Conservation (phyloP, 1,140 invertebrate genomes). For the Caerostris darwini region DNA sequence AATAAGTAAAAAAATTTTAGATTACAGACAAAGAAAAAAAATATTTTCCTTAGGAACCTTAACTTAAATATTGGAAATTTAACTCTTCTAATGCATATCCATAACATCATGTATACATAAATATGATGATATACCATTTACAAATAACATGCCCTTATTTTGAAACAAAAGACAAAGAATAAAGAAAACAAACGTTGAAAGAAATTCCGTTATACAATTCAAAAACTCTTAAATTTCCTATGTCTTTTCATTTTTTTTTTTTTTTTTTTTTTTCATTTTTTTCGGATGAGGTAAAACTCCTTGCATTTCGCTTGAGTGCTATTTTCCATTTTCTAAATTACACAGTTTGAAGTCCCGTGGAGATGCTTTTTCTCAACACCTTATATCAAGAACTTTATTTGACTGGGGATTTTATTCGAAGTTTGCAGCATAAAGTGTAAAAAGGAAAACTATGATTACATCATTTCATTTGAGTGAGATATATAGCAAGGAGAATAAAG, state of each 20-base stretch:
- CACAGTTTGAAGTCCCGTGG: background rate
- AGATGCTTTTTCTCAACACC: background rate
- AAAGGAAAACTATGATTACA: conserved; percentile 58
- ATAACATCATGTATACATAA: no score
- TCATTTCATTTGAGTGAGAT: conserved; percentile 50
- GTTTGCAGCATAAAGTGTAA: conserved; percentile 2
- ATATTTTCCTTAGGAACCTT: no score
- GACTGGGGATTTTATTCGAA: background rate
- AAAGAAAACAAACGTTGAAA: no score
- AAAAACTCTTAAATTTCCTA: background rate
- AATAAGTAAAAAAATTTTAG: no score
- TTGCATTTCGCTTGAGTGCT: background rate
- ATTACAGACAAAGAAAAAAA: no score
- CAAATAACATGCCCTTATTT: no score
- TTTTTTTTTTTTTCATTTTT: background rate
- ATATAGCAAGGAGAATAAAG: background rate
- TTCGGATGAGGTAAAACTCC: background rate
- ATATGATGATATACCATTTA: no score
- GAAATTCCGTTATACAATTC: no score
- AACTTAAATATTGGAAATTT: no score
- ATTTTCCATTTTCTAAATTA: conserved; percentile 43
- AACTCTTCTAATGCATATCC: no score
- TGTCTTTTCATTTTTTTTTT: background rate
- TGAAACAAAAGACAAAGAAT: no score
- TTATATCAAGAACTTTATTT: conserved; percentile 33